Evolutionary conservation across 1,140 invertebrate species (phyloP), one percentile per base, ranked within the genome.

Genomic region (Polyergus mexicanus): DNA sequence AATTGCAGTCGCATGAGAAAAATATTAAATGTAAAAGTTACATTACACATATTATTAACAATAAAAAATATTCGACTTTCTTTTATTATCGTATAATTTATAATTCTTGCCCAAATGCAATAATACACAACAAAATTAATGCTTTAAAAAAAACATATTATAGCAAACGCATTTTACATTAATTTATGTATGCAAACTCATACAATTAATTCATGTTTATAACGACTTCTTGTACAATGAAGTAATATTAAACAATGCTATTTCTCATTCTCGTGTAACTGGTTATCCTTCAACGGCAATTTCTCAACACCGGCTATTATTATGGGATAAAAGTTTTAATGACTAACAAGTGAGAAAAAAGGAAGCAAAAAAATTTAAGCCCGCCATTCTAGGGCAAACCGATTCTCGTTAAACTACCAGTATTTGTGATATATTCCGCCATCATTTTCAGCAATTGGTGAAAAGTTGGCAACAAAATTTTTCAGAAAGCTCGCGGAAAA

Each of bases 291-390:
- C 83, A 65, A 25, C 66, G 16, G 60, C 62, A 80, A 75, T 88
- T 78, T 38, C 47, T 75, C 75, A 44, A 5, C 32, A 58, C 11
- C 51, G 38, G 35, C 71, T 32, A 86, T 88, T 86, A 84, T 88
- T 76, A 76, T 83, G 25, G 68, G 58, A 81, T 77, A 85, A 81
- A 89, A 89, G 76, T 86, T 80, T 89, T 71, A 88, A 88, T 84
- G 71, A 88, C 51, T 65, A 68, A 56, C 11, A 56, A 47, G 51
- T 69, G 54, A 58, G 54, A 87, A 74, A 66, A 74, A 80, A 44
- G 75, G 60, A 88, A 72, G 51, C 35, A 38, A 69, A 62, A 75
- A 80, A 85, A 77, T 88, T 88, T 69, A 88, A 85, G 56, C 81
- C 51, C 35, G 32, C 28, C 41, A 54, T 88, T 68, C 86, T 38